Base-by-base conservation (phyloP, 1,140 invertebrate genomes). In the Cydia splendana region DNA sequence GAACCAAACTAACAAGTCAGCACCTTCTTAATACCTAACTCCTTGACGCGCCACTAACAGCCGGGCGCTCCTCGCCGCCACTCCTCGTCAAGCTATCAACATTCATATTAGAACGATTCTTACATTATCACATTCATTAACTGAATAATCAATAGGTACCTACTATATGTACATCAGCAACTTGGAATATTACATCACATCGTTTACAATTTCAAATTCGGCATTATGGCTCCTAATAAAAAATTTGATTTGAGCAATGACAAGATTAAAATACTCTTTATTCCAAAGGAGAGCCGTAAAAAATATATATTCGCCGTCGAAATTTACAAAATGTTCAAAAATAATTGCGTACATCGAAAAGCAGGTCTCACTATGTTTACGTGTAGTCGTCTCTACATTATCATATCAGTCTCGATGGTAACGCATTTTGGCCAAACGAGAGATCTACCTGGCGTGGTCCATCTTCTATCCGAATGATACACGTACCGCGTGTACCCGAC, bases 341-440 rank as follows among this genome's bases (percentile, higher is more conserved):
- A 91, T 89, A 93, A 89, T 91, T 83, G 81, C 79, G 78, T 83
- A 85, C 81, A 78, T 85, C 77, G 80, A 82, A 89, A 91, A 91
- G 88, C 90, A 91, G 88, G 89, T 90, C 88, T 92, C 88, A 87
- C 87, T 91, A 90, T 89, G 85, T 87, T 88, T 86, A 71, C 81
- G 75, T 82, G 84, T 82, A 78, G 79, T 90, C 85, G 90, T 88
- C 88, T 90, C 87, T 91, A 91, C 84, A 87, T 88, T 90, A 93
- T 91, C 91, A 88, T 90, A 93, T 93, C 91, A 93, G 91, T 93
- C 91, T 93, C 91, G 88, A 91, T 91, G 84, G 85, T 91, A 84
- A 91, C 90, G 89, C 86, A 82, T 90, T 91, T 93, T 93, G 90
- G 91, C 91, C 91, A 88, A 91, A 91, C 84, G 88, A 91, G 90